These are phyloP conservation scores for Diarsia brunnea DNA, from an alignment of 2,888 invertebrate genomes.

Conservation along the genomic window DNA sequence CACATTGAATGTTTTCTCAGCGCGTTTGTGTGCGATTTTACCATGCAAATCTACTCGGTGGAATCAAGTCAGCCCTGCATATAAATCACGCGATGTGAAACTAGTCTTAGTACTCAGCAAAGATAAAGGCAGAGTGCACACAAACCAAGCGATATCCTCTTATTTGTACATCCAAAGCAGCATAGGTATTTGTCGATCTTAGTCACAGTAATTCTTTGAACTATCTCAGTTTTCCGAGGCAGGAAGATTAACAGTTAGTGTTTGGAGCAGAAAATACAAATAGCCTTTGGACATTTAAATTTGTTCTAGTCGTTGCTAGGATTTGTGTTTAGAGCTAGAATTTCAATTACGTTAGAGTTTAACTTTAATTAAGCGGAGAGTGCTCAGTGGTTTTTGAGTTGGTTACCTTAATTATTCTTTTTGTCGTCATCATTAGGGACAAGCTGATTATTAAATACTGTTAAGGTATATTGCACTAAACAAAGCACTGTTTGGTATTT, in stretches of 20 bases:
- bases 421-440: background rate
- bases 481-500: background rate
- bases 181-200: constrained; percentile 38
- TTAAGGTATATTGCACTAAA: background rate
- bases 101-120: constrained; percentile 30
- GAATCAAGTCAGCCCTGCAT: constrained; percentile 18
- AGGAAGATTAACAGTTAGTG: constrained; percentile 67
- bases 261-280: constrained; percentile 68
- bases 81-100: constrained; percentile 46
- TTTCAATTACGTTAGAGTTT: constrained; percentile 57
- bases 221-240: constrained; percentile 62
- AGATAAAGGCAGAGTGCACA: constrained; percentile 54
- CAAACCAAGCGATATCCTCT: constrained; percentile 34
- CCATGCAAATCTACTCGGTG: constrained; percentile 10
- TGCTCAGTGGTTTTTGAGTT: constrained; percentile 37
- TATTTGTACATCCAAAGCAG: constrained; percentile 41
- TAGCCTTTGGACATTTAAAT: constrained; percentile 67
- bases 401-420: constrained; percentile 22
- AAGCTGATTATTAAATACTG: background rate
- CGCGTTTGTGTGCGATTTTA: background rate
- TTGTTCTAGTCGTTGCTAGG: constrained; percentile 63
- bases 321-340: constrained; percentile 68
- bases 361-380: constrained; percentile 55
- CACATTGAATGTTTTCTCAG: background rate
- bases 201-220: constrained; percentile 52